phyloP scores from a whole-genome alignment of 2,888 invertebrate species.

The Lochmaea capreae region DNA sequence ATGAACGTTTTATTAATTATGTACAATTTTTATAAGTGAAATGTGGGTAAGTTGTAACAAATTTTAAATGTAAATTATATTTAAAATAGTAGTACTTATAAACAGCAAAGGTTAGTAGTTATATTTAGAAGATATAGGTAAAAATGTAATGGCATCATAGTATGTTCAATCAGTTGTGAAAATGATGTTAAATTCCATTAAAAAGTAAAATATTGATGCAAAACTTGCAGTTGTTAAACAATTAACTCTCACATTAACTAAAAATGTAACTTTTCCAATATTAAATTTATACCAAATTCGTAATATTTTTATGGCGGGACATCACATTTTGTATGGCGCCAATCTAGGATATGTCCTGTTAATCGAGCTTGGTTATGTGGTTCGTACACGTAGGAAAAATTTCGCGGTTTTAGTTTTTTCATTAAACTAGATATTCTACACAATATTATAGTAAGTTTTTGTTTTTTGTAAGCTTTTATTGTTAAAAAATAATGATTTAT shows the following conservation, averaged over 20 bases:
- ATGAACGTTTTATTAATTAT: constrained; percentile 24
- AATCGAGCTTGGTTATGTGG: constrained; percentile 54
- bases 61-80: neutral
- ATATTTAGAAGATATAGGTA: neutral
- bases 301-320: constrained; percentile 52
- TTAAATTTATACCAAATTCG: constrained; percentile 20
- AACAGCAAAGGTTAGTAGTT: neutral
- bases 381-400: constrained; percentile 53
- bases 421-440: constrained; percentile 14
- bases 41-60: constrained; percentile 20
- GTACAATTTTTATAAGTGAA: constrained; percentile 27
- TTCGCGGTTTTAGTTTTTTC: constrained; percentile 33
- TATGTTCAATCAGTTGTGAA: neutral
- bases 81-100: neutral
- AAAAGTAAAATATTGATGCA: neutral
- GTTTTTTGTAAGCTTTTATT: neutral
- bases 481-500: neutral
- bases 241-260: neutral
- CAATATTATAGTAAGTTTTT: constrained; percentile 1
- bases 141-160: constrained; percentile 4
- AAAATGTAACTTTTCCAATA: neutral
- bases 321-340: constrained; percentile 49
- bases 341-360: constrained; percentile 50
- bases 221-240: neutral
- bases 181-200: constrained; percentile 10